These are phyloP conservation scores for Lycophotia porphyrea DNA, from an alignment of 2,888 invertebrate species.

Conservation along the genomic window DNA sequence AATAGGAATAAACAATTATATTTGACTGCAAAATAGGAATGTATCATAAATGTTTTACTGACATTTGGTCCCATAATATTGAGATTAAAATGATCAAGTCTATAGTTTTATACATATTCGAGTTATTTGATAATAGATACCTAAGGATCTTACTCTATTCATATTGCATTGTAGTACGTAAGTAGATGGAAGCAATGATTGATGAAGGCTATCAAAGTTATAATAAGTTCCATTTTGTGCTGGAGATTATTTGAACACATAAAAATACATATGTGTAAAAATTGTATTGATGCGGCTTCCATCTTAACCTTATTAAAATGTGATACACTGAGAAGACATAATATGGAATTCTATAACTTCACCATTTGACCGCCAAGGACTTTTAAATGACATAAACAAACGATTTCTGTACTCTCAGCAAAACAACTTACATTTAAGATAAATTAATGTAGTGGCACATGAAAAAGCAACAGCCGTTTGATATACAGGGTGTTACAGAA, in stretches of 20 bases:
- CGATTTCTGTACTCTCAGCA: background rate
- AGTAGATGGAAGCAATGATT: constrained; percentile 23
- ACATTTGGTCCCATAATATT: constrained; percentile 41
- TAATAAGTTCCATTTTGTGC: background rate
- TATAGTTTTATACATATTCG: constrained; percentile 39
- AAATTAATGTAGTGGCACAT: background rate
- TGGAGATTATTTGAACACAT: background rate
- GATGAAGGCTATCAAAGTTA: background rate
- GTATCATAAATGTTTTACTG: constrained; percentile 20
- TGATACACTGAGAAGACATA: constrained; percentile 17
- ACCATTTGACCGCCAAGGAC: background rate
- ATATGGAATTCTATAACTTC: background rate
- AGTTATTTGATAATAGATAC: constrained; percentile 46
- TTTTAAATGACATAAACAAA: background rate
- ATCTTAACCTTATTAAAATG: constrained; percentile 3
- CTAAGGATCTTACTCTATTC: constrained; percentile 40
- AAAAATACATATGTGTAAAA: background rate
- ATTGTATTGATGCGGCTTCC: background rate
- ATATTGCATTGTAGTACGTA: constrained; percentile 22
- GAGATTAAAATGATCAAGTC: constrained; percentile 50
- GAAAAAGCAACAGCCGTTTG: background rate
- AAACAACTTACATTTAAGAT: background rate
- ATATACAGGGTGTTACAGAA: background rate
- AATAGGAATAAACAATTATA: constrained; percentile 14
- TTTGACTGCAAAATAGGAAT: constrained; percentile 30